These are phyloP conservation scores for Halocaridina rubra DNA, from an alignment of 2,888 invertebrate genomes.

Conservation along the genomic window DNA sequence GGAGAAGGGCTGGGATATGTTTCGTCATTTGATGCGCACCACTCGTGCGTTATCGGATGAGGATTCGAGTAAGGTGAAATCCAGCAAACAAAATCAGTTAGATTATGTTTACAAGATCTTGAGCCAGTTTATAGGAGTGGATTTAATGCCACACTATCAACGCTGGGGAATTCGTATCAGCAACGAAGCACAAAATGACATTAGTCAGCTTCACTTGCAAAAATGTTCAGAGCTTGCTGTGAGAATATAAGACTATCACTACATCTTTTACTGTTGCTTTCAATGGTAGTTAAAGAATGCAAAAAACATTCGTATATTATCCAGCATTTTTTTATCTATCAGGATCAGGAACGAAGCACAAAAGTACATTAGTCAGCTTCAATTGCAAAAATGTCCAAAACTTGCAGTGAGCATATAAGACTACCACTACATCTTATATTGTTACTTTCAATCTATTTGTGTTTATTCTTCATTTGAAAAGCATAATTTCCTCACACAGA, in stretches of 20 bases:
- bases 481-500: too few relatives aligned
- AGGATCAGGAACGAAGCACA: not conserved
- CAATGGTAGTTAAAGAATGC: too few relatives aligned
- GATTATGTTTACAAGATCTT: not conserved
- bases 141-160: constrained; percentile 14
- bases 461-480: too few relatives aligned
- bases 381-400: not conserved
- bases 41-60: not conserved
- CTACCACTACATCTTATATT: too few relatives aligned
- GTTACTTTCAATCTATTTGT: too few relatives aligned
- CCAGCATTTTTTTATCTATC: too few relatives aligned
- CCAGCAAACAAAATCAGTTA: not conserved
- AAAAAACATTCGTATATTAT: too few relatives aligned
- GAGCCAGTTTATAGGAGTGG: not conserved
- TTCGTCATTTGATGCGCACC: not conserved
- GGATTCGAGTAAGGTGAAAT: not conserved
- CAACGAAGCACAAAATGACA: not conserved
- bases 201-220: not conserved
- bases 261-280: too few relatives aligned
- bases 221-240: not conserved
- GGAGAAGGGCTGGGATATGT: constrained; percentile 19
- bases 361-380: not conserved
- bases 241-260: too few relatives aligned
- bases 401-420: too few relatives aligned
- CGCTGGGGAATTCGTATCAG: not conserved